phyloP scores from a whole-genome alignment of 2,113 vertebrate species.

The Trogon surrucura region DNA sequence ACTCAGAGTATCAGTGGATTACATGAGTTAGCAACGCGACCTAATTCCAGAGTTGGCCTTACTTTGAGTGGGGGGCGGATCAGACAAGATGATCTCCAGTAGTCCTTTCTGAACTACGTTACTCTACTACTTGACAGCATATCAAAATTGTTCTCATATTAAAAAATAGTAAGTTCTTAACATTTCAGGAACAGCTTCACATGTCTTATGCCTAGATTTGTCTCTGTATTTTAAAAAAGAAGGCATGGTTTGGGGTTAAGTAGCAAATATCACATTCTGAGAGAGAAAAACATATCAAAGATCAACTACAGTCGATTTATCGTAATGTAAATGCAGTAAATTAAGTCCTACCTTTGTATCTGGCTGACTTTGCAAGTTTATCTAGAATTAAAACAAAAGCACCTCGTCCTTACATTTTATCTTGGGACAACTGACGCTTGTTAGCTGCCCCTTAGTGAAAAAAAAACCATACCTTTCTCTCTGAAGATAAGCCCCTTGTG shows the following conservation, averaged over 20 bases:
- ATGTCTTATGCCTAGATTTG: background rate
- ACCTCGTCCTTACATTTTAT: background rate
- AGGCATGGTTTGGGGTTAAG: background rate
- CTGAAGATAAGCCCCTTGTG: background rate
- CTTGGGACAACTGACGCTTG: background rate
- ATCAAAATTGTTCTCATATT: background rate
- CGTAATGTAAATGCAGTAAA: background rate
- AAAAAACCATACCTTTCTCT: background rate
- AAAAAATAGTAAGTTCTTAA: background rate
- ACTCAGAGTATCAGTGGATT: background rate
- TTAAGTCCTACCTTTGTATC: background rate
- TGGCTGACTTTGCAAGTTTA: conserved; percentile 5
- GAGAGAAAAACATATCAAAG: background rate
- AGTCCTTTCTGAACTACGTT: background rate
- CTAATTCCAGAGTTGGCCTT: background rate
- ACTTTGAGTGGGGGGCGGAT: background rate
- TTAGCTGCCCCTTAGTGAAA: background rate
- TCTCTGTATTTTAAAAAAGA: background rate
- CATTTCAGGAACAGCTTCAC: background rate
- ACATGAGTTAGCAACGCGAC: background rate
- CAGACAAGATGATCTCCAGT: background rate
- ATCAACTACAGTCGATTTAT: conserved; percentile 14
- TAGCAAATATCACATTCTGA: background rate
- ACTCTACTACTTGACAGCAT: background rate
- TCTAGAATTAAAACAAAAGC: background rate